Conservation (phyloP, 2,888 invertebrate species). For the Ischnus inquisitorius region DNA sequence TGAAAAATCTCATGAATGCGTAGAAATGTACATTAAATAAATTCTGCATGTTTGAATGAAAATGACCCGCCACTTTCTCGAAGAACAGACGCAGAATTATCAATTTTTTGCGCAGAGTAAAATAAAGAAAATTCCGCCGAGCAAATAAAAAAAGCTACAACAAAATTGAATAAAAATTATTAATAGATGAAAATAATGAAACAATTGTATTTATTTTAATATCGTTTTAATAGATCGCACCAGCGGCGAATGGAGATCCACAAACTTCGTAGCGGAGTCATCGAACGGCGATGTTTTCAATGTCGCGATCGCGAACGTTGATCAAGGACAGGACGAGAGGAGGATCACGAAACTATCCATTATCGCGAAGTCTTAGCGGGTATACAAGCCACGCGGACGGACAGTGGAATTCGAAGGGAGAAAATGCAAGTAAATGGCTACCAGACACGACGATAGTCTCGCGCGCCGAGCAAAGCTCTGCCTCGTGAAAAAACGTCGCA, state of each 20-base stretch:
- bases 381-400: conserved; percentile 31
- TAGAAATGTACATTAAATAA: too few relatives aligned
- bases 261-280: background rate
- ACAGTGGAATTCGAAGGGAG: conserved; percentile 50
- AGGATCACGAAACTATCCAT: conserved; percentile 54
- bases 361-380: conserved; percentile 36
- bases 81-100: too few relatives aligned
- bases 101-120: too few relatives aligned
- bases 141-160: too few relatives aligned
- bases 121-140: too few relatives aligned
- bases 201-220: background rate
- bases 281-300: conserved; percentile 30
- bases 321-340: conserved; percentile 37
- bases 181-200: too few relatives aligned
- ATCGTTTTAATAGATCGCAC: background rate
- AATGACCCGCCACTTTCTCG: too few relatives aligned
- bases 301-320: conserved; percentile 14
- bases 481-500: conserved; percentile 59
- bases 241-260: background rate
- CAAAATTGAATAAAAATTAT: too few relatives aligned
- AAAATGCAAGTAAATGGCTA: conserved; percentile 64
- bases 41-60: too few relatives aligned
- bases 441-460: conserved; percentile 58
- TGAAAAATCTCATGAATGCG: too few relatives aligned
- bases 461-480: conserved; percentile 40